Evolutionary conservation across 2,797 vertebrate species (phyloP), one percentile per base, ranked within the genome.

Genomic region (Vireo griseus): DNA sequence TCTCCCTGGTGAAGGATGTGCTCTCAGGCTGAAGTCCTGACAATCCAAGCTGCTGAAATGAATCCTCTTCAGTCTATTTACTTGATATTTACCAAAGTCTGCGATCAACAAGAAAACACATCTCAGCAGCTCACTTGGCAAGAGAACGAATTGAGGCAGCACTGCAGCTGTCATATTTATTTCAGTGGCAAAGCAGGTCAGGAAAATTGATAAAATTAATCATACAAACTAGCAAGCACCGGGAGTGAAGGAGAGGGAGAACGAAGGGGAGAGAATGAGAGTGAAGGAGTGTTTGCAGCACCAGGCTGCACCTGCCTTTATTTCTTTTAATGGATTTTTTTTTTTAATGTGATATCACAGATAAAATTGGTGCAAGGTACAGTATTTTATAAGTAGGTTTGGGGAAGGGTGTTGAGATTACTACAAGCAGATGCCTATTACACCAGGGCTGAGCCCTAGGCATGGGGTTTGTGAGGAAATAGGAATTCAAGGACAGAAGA

Each of bases 141-240:
- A 96, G 97, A 97, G 97, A 97, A 98, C 96, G 97, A 96, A 97
- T 95, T 81, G 97, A 97, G 97, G 96, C 96, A 96, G 97, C 96
- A 74, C 91, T 79, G 96, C 97, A 97, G 97, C 97, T 97, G 97
- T 98, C 98, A 96, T 97, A 97, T 97, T 97, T 97, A 97, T 98
- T 98, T 98, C 97, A 91, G 98, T 96, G 97, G 97, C 97, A 98
- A 97, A 98, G 97, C 97, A 96, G 98, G 97, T 98, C 97, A 98
- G 97, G 97, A 97, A 98, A 98, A 98, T 98, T 97, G 98, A 98
- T 98, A 97, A 97, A 97, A 98, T 98, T 98, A 98, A 98, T 98
- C 98, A 98, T 96, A 97, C 97, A 97, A 98, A 98, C 97, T 95
- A 98, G 97, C 96, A 97, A 98, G 97, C 97, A 97, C 97, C 90